Percentiles rank a stretch among this genome's conserved stretches.
Evolutionary conservation across 2,888 invertebrate genomes (phyloP).

Genomic region (Xanthorhoe designata): DNA sequence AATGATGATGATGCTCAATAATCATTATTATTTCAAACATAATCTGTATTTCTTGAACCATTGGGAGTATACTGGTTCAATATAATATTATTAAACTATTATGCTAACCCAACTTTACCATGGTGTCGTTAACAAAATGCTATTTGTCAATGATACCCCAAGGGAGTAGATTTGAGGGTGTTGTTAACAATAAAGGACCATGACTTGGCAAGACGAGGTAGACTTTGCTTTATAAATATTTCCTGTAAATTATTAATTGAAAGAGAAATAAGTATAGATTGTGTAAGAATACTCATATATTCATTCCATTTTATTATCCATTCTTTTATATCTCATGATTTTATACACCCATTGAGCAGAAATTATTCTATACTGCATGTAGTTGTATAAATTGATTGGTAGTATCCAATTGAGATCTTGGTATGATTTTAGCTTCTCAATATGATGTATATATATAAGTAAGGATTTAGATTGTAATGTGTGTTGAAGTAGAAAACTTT

Average conservation of each 20-base stretch:
- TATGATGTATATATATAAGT: conserved; percentile 40
- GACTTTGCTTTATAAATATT: not conserved
- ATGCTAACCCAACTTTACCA: too few relatives aligned
- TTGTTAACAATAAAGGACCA: too few relatives aligned
- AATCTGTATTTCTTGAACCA: too few relatives aligned
- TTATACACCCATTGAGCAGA: not conserved
- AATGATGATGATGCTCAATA: too few relatives aligned
- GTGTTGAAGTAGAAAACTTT: conserved; percentile 37
- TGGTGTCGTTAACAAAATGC: too few relatives aligned
- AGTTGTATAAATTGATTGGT: conserved; percentile 1
- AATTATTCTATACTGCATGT: not conserved
- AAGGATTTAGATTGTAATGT: conserved; percentile 33
- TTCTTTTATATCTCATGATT: not conserved
- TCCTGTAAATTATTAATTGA: conserved; percentile 5
- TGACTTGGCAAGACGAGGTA: too few relatives aligned
- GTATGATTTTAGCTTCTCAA: conserved; percentile 12
- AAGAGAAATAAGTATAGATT: conserved; percentile 16
- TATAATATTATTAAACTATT: too few relatives aligned
- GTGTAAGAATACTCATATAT: conserved; percentile 39
- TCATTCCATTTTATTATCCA: conserved; percentile 32
- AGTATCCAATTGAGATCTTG: not conserved
- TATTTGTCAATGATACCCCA: too few relatives aligned
- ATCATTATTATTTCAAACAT: too few relatives aligned
- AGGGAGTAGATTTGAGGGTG: too few relatives aligned
- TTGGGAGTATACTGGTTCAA: too few relatives aligned